Conservation (phyloP, 2,113 vertebrate species). For the Otolemur garnettii region DNA sequence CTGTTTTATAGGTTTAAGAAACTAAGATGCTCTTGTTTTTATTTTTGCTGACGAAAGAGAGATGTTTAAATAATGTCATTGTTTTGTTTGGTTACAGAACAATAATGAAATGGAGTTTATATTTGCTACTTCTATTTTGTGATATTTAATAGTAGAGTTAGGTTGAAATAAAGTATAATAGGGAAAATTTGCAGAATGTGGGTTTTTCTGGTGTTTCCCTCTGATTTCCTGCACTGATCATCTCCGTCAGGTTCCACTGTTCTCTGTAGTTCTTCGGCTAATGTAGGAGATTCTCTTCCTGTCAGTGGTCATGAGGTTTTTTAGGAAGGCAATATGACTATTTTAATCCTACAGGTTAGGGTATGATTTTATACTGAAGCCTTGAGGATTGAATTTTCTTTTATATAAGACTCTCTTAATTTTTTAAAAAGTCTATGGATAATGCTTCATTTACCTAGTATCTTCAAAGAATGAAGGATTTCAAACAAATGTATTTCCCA, state of each 20-base stretch:
- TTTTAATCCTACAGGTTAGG: conserved; percentile 10
- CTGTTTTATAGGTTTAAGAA: conserved; percentile 62
- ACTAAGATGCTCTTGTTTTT: conserved; percentile 40
- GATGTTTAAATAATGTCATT: conserved; percentile 48
- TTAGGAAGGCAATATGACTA: neutral
- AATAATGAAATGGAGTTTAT: conserved; percentile 40
- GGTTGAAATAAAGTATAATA: conserved; percentile 38
- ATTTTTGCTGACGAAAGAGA: conserved; percentile 48
- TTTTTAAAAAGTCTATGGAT: neutral
- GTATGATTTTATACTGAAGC: neutral
- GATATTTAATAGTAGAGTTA: conserved; percentile 62
- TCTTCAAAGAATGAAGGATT: conserved; percentile 20
- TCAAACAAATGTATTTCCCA: neutral
- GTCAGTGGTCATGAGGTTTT: neutral
- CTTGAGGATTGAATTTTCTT: neutral
- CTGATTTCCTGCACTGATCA: neutral
- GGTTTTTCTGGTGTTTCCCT: neutral
- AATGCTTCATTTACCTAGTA: neutral
- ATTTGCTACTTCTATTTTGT: conserved; percentile 66
- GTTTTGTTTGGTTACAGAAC: conserved; percentile 7
- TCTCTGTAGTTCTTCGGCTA: neutral
- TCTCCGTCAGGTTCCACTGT: neutral
- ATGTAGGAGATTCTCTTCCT: neutral
- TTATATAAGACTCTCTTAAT: neutral
- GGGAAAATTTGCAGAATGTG: conserved; percentile 14